Evolutionary conservation across 2,888 invertebrate genomes (phyloP).

Genomic region (Dorcus hopei): DNA sequence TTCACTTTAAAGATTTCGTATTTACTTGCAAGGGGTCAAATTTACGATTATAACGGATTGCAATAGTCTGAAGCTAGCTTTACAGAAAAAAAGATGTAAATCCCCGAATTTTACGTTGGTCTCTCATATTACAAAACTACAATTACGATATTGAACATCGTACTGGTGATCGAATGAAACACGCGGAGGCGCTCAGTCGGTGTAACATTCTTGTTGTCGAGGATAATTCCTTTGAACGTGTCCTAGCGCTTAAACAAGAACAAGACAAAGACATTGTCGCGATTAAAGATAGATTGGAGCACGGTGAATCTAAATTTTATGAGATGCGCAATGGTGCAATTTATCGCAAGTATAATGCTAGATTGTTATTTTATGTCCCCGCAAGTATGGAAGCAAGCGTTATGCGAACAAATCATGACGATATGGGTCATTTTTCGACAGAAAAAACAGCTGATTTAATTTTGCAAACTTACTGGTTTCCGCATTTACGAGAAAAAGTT

Average conservation of each 20-base stretch:
- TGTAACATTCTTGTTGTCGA: neutral
- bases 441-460: constrained; percentile 32
- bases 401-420: constrained; percentile 28
- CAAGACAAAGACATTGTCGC: constrained; percentile 3
- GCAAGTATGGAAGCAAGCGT: constrained; percentile 25
- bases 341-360: constrained; percentile 6
- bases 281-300: constrained; percentile 8
- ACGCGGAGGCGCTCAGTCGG: constrained; percentile 10
- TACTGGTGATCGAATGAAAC: neutral
- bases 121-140: constrained; percentile 32
- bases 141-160: constrained; percentile 2
- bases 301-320: constrained; percentile 5
- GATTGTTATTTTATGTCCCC: constrained; percentile 24
- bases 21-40: constrained; percentile 32
- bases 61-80: constrained; percentile 33
- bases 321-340: constrained; percentile 8
- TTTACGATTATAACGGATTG: constrained; percentile 41
- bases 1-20: constrained; percentile 37
- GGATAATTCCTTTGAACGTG: constrained; percentile 10
- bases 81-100: constrained; percentile 36
- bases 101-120: constrained; percentile 36
- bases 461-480: constrained; percentile 36
- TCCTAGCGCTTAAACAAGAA: constrained; percentile 6
- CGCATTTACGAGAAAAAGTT: constrained; percentile 29
- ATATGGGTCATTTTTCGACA: constrained; percentile 33